These are phyloP conservation scores for Trachops cirrhosus DNA, from an alignment of 2,797 vertebrate species.

Conservation along the genomic window DNA sequence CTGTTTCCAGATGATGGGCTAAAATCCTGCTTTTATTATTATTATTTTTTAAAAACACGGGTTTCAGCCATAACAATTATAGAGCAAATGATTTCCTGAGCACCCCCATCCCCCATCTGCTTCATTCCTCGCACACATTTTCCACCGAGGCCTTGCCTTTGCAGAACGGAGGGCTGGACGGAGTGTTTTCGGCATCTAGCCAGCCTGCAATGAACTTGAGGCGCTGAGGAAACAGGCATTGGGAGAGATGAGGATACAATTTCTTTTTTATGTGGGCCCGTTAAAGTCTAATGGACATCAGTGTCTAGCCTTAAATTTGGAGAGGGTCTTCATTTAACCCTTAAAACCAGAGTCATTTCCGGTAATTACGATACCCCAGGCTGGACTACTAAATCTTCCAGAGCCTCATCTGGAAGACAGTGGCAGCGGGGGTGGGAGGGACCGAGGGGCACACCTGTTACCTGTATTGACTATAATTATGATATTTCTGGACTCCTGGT, in stretches of 20 bases:
- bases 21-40: neutral
- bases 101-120: neutral
- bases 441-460: constrained; percentile 63
- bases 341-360: constrained; percentile 75
- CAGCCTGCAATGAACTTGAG: constrained; percentile 63
- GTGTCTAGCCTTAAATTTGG: constrained; percentile 80
- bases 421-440: neutral
- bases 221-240: constrained; percentile 28
- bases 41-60: neutral
- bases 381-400: constrained; percentile 53
- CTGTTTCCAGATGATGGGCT: neutral
- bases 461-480: constrained; percentile 59
- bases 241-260: constrained; percentile 72
- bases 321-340: constrained; percentile 78
- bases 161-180: neutral
- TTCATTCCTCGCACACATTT: neutral
- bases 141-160: neutral
- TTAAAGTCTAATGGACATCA: constrained; percentile 78
- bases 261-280: constrained; percentile 78
- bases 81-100: neutral
- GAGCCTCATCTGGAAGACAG: neutral
- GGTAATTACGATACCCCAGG: constrained; percentile 74
- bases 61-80: neutral
- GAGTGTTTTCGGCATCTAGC: constrained; percentile 24
- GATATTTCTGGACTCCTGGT: constrained; percentile 58